These are phyloP conservation scores for Cydia splendana DNA, from an alignment of 1,140 invertebrate genomes.

Conservation along the genomic window DNA sequence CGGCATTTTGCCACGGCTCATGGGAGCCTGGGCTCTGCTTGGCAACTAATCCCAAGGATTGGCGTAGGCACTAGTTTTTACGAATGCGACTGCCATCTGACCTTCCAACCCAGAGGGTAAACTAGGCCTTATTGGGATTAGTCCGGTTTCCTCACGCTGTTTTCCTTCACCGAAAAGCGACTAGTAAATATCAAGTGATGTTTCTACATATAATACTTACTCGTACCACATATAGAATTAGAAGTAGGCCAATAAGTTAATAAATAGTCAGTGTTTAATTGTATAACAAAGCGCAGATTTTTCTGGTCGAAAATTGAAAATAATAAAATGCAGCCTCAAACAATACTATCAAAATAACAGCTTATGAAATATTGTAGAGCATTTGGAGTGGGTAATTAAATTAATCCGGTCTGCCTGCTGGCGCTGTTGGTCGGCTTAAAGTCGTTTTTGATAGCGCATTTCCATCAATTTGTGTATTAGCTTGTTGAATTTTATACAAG, in stretches of 20 bases:
- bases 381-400: conserved; percentile 15
- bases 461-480: background rate
- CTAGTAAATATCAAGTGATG: too few relatives aligned
- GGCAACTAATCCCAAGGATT: too few relatives aligned
- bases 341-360: background rate
- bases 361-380: background rate
- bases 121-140: too few relatives aligned
- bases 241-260: background rate
- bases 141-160: too few relatives aligned
- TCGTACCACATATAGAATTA: background rate
- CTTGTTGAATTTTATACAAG: background rate
- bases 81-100: too few relatives aligned
- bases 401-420: conserved; percentile 17
- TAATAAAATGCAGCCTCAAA: background rate
- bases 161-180: too few relatives aligned
- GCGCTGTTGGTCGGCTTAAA: background rate
- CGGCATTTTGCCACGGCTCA: too few relatives aligned
- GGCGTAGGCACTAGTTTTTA: too few relatives aligned
- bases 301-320: background rate
- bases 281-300: background rate
- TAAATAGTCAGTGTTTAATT: background rate
- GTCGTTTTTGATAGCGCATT: background rate
- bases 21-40: too few relatives aligned
- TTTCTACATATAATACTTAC: too few relatives aligned
- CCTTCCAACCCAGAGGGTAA: too few relatives aligned